A percentile compares a stretch with the other conserved stretches of the same genome.
Evolutionary conservation across 2,113 vertebrate species (phyloP).

Genomic region (Sarotherodon lohbergeri): DNA sequence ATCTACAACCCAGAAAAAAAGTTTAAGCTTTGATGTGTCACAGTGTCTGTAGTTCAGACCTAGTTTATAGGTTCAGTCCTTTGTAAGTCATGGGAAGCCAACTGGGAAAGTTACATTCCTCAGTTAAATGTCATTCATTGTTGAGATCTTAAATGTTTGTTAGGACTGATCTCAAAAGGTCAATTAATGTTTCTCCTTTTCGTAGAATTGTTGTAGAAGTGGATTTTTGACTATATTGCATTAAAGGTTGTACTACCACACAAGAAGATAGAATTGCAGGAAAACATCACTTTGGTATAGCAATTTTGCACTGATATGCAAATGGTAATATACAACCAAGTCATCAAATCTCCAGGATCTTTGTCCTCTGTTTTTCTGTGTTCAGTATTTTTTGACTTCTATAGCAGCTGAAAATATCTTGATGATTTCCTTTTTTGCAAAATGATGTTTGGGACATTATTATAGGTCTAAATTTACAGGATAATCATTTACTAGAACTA

Average conservation of each 20-base stretch:
- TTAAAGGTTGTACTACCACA: background rate
- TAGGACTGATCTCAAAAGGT: background rate
- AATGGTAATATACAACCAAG: background rate
- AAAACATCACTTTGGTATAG: background rate
- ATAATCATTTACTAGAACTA: background rate
- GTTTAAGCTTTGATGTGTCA: slow-evolving; percentile 7
- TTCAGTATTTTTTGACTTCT: background rate
- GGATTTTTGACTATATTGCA: background rate
- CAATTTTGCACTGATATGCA: background rate
- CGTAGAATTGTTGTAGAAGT: background rate
- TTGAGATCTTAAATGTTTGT: background rate
- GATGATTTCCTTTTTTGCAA: background rate
- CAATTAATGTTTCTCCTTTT: background rate
- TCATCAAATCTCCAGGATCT: background rate
- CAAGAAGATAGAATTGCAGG: background rate
- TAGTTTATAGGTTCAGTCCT: background rate
- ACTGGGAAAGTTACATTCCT: slow-evolving; percentile 44
- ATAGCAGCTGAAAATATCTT: background rate
- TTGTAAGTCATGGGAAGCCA: slow-evolving; percentile 8
- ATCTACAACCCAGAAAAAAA: background rate
- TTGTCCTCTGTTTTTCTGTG: background rate
- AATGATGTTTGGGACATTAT: background rate
- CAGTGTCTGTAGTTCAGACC: slow-evolving; percentile 17
- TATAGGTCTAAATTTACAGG: background rate
- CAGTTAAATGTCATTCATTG: background rate